Evolutionary conservation across 2,113 vertebrate species (phyloP), one percentile per base, ranked within the genome.

Genomic region (Canis aureus): DNA sequence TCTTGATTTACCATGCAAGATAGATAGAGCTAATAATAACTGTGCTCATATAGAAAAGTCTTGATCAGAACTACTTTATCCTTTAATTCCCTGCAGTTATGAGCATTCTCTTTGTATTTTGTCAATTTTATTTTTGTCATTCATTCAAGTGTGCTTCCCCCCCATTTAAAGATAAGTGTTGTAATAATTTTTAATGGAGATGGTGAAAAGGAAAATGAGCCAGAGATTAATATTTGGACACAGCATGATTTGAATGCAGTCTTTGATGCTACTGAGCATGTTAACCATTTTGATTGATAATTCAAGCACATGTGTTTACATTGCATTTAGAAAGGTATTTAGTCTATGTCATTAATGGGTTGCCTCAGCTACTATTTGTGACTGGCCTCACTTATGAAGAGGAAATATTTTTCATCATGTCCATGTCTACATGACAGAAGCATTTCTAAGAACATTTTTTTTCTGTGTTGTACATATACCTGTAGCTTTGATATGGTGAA

Each of bases 1-100:
- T 98, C 97, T 97, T 94, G 93, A 95, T 97, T 97, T 94, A 93
- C 69, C 73, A 80, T 35, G 73, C 62, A 91, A 92, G 89, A 87
- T 86, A 94, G 89, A 96, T 89, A 85, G 78, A 13, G 25, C 82
- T 95, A 95, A 94, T 97, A 95, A 94, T 90, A 97, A 95, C 64
- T 86, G 17, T 35, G 12, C 74, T 96, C 80, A 19, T 79, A 89
- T 16, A 76, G 94, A 95, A 86, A 83, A 92, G 27, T 64, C 88
- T 84, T 59, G 29, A 82, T 82, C 73, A 51, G 71, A 74, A 25
- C 64, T 78, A 66, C 89, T 97, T 94, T 69, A 71, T 93, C 17
- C 67, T 95, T 89, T 95, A 79, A 60, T 94, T 51, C 57, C 66
- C 13, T 35, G 67, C 35, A 23, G 15, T 85, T 66, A 13, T 12